Percentiles rank a stretch among this genome's conserved stretches.
Conservation (phyloP, 1,140 invertebrate species). For the Diorhabda sublineata region DNA sequence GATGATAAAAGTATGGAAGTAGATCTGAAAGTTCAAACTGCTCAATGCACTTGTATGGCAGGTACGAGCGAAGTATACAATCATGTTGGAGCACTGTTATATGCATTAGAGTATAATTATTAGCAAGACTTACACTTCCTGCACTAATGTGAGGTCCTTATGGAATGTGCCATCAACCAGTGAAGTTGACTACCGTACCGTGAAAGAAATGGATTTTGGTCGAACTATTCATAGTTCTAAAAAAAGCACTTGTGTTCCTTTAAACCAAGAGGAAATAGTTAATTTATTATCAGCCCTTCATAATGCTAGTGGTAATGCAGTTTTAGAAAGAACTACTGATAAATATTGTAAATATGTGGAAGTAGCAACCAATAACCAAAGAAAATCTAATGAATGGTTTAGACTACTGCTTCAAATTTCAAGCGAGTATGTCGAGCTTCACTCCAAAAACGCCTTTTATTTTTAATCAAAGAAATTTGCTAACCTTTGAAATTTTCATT, state of each 20-base stretch:
- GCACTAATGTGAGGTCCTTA: not conserved
- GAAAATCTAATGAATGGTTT: no score
- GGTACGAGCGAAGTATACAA: conserved; percentile 7
- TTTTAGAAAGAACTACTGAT: no score
- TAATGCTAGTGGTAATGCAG: no score
- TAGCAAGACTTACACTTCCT: not conserved
- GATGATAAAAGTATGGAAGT: no score
- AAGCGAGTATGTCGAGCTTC: no score
- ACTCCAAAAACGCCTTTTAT: no score
- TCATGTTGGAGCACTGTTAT: conserved; percentile 12
- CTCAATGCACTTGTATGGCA: conserved; percentile 17
- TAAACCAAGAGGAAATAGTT: not conserved
- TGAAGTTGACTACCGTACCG: not conserved
- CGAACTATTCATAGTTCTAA: not conserved
- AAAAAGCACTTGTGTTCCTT: not conserved
- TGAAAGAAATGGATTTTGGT: not conserved
- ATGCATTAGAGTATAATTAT: not conserved
- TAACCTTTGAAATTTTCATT: no score
- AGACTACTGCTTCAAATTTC: no score
- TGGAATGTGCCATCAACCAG: not conserved
- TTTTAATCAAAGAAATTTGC: no score
- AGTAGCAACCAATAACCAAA: no score
- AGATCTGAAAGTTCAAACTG: not conserved
- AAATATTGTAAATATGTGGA: no score
- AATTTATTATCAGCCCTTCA: no score